Conservation (phyloP, 2,888 invertebrate genomes). For the Apeira syringaria region DNA sequence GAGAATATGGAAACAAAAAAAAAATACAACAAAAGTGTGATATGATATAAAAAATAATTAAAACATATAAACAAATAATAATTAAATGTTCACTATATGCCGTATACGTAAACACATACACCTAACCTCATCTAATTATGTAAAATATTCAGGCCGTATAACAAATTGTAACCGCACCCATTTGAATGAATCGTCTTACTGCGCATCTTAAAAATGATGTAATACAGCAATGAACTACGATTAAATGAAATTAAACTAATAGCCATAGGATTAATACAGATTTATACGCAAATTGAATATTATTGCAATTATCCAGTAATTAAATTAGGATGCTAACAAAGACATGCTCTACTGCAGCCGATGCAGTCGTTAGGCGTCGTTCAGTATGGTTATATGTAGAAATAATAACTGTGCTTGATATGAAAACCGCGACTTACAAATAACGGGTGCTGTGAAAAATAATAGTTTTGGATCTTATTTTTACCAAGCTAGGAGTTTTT, state of each 20-base stretch:
- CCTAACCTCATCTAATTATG: too few relatives aligned
- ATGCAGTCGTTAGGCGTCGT: slow-evolving; percentile 6
- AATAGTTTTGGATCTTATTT: not conserved
- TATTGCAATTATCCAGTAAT: slow-evolving; percentile 4
- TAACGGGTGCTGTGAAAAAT: too few relatives aligned
- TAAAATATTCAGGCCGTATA: too few relatives aligned
- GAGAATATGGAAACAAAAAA: too few relatives aligned
- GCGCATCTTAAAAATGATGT: not conserved
- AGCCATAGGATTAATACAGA: slow-evolving; percentile 1
- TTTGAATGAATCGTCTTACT: not conserved
- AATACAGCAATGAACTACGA: not conserved
- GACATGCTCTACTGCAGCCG: not conserved
- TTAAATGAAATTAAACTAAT: slow-evolving; percentile 11
- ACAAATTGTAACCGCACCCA: not conserved
- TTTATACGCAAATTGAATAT: slow-evolving; percentile 7
- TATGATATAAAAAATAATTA: too few relatives aligned
- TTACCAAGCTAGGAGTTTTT: not conserved
- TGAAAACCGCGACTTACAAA: not conserved
- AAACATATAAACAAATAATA: too few relatives aligned
- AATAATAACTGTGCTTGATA: slow-evolving; percentile 9
- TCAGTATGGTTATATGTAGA: slow-evolving; percentile 8
- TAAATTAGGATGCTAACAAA: slow-evolving; percentile 8
- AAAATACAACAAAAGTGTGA: too few relatives aligned
- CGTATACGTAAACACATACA: too few relatives aligned
- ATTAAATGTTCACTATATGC: too few relatives aligned